phyloP scores from a whole-genome alignment of 2,797 vertebrate species.

The Tamandua tetradactyla region DNA sequence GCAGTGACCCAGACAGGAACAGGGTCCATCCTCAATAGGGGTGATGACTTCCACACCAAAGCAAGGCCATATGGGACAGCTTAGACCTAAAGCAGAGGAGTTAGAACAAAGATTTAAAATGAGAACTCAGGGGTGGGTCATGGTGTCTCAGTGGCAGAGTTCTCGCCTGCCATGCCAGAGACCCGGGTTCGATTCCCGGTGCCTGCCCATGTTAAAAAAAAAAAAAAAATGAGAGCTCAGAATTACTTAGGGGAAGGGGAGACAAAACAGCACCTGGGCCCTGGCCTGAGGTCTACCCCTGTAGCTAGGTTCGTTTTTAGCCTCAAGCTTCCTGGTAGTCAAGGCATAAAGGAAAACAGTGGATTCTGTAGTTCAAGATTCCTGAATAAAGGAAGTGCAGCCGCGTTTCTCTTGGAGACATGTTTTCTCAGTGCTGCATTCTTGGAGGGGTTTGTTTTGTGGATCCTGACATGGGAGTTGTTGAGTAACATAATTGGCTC shows the following conservation, averaged over 20 bases:
- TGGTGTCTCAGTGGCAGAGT: no score
- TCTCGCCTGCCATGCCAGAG: no score
- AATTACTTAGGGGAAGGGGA: background rate
- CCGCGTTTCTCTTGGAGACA: background rate
- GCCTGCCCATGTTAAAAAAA: no score
- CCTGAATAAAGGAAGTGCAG: background rate
- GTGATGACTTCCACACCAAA: background rate
- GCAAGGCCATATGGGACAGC: background rate
- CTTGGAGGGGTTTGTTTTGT: slow-evolving; percentile 27
- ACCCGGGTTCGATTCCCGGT: no score
- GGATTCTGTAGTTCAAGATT: background rate
- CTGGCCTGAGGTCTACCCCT: background rate
- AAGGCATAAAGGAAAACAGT: background rate
- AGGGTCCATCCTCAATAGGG: no score
- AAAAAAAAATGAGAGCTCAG: background rate
- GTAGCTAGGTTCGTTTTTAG: background rate
- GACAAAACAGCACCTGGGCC: background rate
- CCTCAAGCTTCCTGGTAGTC: background rate
- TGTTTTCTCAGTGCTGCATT: background rate
- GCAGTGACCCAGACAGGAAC: background rate
- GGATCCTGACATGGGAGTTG: background rate
- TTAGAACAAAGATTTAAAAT: background rate
- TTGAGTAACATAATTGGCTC: slow-evolving; percentile 43
- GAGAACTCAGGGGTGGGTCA: background rate
- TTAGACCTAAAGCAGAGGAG: background rate